Evolutionary conservation across 2,888 invertebrate species (phyloP).

Genomic region (Orthosia incerta): DNA sequence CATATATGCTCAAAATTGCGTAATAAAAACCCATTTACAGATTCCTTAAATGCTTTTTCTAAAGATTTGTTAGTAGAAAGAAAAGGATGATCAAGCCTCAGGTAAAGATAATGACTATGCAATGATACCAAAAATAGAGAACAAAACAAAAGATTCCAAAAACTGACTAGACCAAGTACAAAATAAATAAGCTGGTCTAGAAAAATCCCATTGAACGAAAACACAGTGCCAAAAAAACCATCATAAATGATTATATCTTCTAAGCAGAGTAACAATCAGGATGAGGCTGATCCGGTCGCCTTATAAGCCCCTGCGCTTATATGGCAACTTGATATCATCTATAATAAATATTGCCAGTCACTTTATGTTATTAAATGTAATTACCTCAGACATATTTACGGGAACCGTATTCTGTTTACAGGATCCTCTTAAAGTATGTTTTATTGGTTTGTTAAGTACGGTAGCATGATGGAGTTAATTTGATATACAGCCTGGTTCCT

Average conservation of each 20-base stretch:
- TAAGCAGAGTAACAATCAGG: constrained; percentile 42
- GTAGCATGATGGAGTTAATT: constrained; percentile 50
- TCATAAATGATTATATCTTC: constrained; percentile 43
- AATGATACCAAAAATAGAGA: neutral
- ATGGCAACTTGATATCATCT: constrained; percentile 74
- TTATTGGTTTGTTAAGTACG: constrained; percentile 41
- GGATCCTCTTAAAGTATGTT: constrained; percentile 42
- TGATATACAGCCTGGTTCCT: constrained; percentile 34
- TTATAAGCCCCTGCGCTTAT: constrained; percentile 67
- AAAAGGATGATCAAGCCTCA: neutral
- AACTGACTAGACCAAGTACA: neutral
- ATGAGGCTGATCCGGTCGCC: constrained; percentile 52
- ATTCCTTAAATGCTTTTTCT: neutral
- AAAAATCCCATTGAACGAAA: constrained; percentile 16
- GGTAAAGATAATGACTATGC: neutral
- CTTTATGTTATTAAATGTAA: constrained; percentile 59
- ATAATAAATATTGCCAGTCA: constrained; percentile 65
- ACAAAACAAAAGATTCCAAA: neutral
- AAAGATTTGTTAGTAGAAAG: neutral
- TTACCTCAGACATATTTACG: constrained; percentile 56
- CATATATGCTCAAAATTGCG: neutral
- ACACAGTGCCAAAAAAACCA: constrained; percentile 28
- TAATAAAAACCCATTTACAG: neutral
- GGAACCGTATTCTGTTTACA: constrained; percentile 40
- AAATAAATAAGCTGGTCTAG: neutral